phyloP scores from a whole-genome alignment of 2,113 vertebrate genomes.

The Oenanthe oenanthe region DNA sequence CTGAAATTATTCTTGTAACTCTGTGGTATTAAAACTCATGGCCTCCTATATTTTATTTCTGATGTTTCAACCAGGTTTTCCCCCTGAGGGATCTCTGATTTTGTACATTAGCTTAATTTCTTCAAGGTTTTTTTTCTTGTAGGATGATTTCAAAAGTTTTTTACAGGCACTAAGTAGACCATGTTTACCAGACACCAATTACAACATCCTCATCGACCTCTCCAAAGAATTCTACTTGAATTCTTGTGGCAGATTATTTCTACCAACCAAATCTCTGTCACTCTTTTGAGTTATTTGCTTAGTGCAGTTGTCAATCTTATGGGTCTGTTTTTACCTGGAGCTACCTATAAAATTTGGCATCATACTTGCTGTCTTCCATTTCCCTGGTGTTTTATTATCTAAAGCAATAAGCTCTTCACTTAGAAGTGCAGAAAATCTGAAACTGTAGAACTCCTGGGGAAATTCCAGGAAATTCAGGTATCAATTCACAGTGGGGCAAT shows the following conservation, averaged over 20 bases:
- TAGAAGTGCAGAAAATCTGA: background rate
- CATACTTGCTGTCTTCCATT: background rate
- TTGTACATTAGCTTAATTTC: background rate
- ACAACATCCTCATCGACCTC: background rate
- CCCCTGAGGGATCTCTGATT: background rate
- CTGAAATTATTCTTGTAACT: background rate
- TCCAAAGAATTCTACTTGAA: background rate
- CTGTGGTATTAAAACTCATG: background rate
- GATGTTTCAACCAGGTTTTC: background rate
- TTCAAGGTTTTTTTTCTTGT: background rate
- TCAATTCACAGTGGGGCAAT: background rate
- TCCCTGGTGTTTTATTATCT: background rate
- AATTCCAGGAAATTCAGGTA: background rate
- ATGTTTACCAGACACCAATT: background rate
- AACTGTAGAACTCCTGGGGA: background rate
- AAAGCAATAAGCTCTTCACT: background rate
- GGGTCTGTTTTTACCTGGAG: background rate
- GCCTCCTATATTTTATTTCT: background rate
- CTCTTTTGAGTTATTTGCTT: background rate
- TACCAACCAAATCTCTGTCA: background rate
- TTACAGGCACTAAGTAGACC: background rate
- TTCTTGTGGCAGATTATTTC: background rate
- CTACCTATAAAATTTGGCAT: background rate
- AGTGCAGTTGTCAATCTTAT: background rate
- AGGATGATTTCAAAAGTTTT: background rate